phyloP scores from a whole-genome alignment of 1,140 invertebrate genomes.

The Drusus annulatus region DNA sequence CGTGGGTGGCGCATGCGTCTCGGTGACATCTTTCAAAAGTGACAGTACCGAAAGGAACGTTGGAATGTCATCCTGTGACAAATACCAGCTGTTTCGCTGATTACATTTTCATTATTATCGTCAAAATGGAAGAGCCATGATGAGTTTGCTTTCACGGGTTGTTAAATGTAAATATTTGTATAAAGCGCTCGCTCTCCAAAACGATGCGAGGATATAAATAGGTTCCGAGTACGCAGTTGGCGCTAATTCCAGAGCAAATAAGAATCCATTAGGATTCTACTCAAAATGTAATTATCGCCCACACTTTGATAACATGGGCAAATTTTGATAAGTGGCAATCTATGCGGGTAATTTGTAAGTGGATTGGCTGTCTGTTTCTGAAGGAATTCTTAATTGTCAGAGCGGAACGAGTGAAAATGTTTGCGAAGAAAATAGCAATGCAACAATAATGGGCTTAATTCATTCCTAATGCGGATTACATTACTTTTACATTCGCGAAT shows the following conservation, averaged over 20 bases:
- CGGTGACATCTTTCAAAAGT: background rate
- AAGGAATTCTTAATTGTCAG: background rate
- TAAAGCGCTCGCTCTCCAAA: background rate
- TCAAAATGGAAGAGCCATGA: constrained; percentile 3
- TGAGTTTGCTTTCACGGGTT: background rate
- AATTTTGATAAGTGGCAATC: background rate
- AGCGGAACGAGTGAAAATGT: constrained; percentile 34
- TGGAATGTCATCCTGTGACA: constrained; percentile 24
- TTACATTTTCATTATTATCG: background rate
- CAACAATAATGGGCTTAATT: constrained; percentile 20
- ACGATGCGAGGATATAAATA: constrained; percentile 39
- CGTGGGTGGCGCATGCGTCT: constrained; percentile 6
- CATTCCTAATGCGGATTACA: background rate
- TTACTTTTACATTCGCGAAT: constrained; percentile 27
- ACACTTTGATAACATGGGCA: background rate
- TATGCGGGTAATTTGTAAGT: no score
- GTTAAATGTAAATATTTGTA: constrained; percentile 35
- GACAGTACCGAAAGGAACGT: background rate
- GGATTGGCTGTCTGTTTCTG: no score
- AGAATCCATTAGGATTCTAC: constrained; percentile 5
- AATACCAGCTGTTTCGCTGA: constrained; percentile 10
- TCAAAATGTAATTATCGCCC: constrained; percentile 4
- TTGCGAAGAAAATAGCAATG: constrained; percentile 10
- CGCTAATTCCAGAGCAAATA: constrained; percentile 41
- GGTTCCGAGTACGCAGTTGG: constrained; percentile 44